These are phyloP conservation scores for Melanostoma scalare DNA, from an alignment of 2,888 invertebrate species.

Conservation along the genomic window DNA sequence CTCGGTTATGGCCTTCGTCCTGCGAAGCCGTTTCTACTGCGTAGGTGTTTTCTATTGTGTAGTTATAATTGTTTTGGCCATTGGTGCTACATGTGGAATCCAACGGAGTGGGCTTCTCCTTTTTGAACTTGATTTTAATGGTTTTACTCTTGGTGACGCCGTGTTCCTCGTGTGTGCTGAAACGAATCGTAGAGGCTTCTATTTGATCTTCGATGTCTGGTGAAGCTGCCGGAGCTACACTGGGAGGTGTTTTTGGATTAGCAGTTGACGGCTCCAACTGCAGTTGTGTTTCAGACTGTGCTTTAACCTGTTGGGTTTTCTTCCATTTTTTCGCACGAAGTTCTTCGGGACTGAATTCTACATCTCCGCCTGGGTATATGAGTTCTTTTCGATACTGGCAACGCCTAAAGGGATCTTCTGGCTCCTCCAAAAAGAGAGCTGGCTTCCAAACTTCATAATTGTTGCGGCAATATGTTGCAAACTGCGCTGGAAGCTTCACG, in stretches of 20 bases:
- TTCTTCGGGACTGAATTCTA: slow-evolving; percentile 81
- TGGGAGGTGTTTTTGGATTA: slow-evolving; percentile 18
- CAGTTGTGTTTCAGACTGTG: slow-evolving; percentile 14
- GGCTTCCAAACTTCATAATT: slow-evolving; percentile 81
- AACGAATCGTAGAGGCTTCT: slow-evolving; percentile 80
- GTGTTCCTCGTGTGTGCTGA: slow-evolving; percentile 78
- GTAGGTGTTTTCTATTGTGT: slow-evolving; percentile 79
- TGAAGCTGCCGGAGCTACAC: slow-evolving; percentile 6
- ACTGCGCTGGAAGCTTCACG: slow-evolving; percentile 79
- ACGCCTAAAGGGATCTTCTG: slow-evolving; percentile 80
- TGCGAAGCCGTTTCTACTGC: slow-evolving; percentile 73
- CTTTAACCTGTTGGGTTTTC: slow-evolving; percentile 63
- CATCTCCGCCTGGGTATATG: slow-evolving; percentile 80
- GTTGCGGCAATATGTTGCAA: slow-evolving; percentile 79
- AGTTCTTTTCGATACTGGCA: slow-evolving; percentile 80
- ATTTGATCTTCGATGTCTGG: slow-evolving; percentile 79
- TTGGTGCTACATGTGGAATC: slow-evolving; percentile 73
- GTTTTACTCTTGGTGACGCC: slow-evolving; percentile 80
- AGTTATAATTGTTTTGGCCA: slow-evolving; percentile 79
- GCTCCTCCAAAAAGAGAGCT: slow-evolving; percentile 81
- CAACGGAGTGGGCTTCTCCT: slow-evolving; percentile 75
- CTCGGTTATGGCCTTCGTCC: slow-evolving; percentile 73
- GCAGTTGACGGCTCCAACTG: slow-evolving; percentile 9
- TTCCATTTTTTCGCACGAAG: slow-evolving; percentile 78
- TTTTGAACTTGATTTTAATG: slow-evolving; percentile 81